Conservation (phyloP, 2,113 vertebrate genomes). For the Telmatochromis sp. region DNA sequence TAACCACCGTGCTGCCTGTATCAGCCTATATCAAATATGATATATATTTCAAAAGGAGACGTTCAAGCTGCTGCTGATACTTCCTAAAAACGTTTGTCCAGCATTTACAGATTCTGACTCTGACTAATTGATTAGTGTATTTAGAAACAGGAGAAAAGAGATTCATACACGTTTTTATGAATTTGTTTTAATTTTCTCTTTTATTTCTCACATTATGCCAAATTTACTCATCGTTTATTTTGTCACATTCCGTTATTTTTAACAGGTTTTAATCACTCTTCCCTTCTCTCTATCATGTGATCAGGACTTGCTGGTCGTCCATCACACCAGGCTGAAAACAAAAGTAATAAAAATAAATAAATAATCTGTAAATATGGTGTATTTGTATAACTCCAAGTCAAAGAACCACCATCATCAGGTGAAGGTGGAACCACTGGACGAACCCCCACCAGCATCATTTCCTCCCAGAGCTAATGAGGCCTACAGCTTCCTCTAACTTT, state of each 20-base stretch:
- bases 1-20: accelerated
- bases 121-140: background rate
- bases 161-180: background rate
- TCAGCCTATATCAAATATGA: accelerated
- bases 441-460: background rate
- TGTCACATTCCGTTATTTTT: background rate
- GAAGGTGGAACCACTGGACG: background rate
- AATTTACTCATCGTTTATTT: background rate
- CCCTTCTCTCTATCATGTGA: background rate
- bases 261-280: background rate
- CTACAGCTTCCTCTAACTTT: background rate
- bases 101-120: background rate
- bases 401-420: background rate
- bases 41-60: background rate
- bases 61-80: background rate
- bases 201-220: background rate
- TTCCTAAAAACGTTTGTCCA: background rate
- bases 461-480: background rate
- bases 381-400: background rate
- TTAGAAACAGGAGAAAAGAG: background rate
- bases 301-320: background rate
- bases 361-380: background rate
- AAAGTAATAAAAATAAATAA: background rate
- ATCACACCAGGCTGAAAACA: background rate
- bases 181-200: background rate